Base-by-base conservation (phyloP, 2,888 invertebrate genomes). In the Melanostoma scalare region DNA sequence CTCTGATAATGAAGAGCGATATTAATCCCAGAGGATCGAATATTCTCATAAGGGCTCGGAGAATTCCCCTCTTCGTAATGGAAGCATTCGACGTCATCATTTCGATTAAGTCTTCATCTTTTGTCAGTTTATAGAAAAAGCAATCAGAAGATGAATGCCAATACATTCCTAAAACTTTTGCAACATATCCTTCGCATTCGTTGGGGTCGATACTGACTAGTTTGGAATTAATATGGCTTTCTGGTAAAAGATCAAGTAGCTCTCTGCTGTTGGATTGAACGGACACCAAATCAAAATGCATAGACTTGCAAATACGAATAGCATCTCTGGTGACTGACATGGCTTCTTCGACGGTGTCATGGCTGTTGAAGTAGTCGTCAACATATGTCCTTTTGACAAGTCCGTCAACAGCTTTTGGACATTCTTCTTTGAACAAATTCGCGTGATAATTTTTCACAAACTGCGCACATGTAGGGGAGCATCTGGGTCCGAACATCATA, bases 181-280 rank as follows among this genome's bases (percentile, higher is more conserved):
- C n/a, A 6, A 46, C 10, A n/a, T 10, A 46, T 3, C 44, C 10
- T 6, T 46, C 44, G 6, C 44, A 46, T 46, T 50, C 50, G 31
- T 31, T 50, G 9, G 50, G 50, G 33, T 50, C 50, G 4, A 50
- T 50, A 33, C 50, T 50, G 6, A 50, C 50, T 6, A 31, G 31
- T 2, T 50, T 50, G 8, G 4, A 4, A 33, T 31, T 31, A 33
- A 50, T 33, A 33, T 50, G 9, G 9, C 8, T 33, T 9, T 50
- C 50, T 3, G 50, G 31, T 33, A 50, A 31, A 3, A 31, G 3
- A 4, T 31, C 8, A 8, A 50, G 33, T 31, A 50, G 6, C n/a
- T 8, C 31, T 4, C 50, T 30, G 31, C 31, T 50, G 33, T 50
- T 50, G 4, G 50, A 50, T 50, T 50, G 50, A 8, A 50, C 6